phyloP scores from a whole-genome alignment of 2,888 invertebrate species.

The Scelioninae gen. 2 region DNA sequence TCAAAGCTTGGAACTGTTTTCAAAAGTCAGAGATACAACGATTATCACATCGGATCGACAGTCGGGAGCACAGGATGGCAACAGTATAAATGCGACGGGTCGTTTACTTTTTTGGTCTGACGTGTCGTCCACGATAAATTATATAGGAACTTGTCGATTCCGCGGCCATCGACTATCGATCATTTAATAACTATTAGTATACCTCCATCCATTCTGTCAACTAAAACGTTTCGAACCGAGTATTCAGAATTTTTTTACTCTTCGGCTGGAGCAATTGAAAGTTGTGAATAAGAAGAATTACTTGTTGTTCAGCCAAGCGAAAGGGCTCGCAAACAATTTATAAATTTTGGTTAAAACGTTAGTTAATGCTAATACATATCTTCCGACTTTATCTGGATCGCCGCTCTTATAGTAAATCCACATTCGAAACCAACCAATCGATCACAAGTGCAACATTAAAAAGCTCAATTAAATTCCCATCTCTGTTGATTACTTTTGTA shows the following conservation, averaged over 20 bases:
- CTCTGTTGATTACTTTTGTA: too few relatives aligned
- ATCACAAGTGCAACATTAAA: neutral
- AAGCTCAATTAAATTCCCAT: too few relatives aligned
- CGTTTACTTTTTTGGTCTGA: neutral
- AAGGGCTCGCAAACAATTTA: too few relatives aligned
- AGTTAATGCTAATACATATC: too few relatives aligned
- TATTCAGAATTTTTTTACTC: neutral
- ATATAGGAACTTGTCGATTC: conserved; percentile 29
- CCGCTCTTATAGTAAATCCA: too few relatives aligned
- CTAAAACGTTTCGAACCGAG: conserved; percentile 7
- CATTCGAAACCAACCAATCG: neutral
- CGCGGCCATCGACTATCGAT: conserved; percentile 30
- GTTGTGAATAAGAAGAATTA: neutral
- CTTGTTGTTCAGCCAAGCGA: neutral
- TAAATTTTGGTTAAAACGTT: neutral
- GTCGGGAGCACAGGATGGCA: conserved; percentile 12
- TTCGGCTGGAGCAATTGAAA: neutral
- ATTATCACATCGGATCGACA: conserved; percentile 42
- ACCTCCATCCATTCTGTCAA: conserved; percentile 2
- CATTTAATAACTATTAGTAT: conserved; percentile 27
- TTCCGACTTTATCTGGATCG: neutral
- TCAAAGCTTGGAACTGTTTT: conserved; percentile 6
- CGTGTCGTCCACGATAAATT: conserved; percentile 7
- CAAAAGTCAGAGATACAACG: conserved; percentile 32
- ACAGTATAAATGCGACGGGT: conserved; percentile 2